Conservation (phyloP, 1,140 invertebrate species). For the Pemphigus obesinymphae region DNA sequence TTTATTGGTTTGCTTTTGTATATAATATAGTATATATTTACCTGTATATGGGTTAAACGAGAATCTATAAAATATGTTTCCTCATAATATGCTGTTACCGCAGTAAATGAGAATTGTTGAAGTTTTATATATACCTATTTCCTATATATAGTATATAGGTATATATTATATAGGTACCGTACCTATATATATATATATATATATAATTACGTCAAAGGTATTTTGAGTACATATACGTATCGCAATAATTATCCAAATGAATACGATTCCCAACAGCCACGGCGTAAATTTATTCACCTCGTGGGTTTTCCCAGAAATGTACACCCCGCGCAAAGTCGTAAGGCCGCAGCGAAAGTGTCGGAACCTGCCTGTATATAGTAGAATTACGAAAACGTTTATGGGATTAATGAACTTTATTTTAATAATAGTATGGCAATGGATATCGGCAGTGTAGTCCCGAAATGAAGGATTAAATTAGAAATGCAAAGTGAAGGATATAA, state of each 20-base stretch:
- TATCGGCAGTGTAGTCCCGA: background rate
- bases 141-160: background rate
- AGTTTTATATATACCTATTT: background rate
- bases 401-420: background rate
- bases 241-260: too few relatives aligned
- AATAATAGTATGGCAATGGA: too few relatives aligned
- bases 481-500: conserved; percentile 2
- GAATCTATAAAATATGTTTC: too few relatives aligned
- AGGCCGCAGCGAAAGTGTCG: background rate
- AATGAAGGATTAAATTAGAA: conserved; percentile 5
- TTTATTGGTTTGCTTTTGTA: background rate
- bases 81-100: background rate
- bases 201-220: background rate
- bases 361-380: background rate
- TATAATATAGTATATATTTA: too few relatives aligned
- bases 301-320: background rate
- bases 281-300: background rate
- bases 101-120: too few relatives aligned
- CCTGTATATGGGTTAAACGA: too few relatives aligned
- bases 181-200: too few relatives aligned
- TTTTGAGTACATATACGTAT: background rate
- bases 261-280: too few relatives aligned
- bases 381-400: conserved; percentile 9
- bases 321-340: background rate
- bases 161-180: too few relatives aligned